Evolutionary conservation across 2,113 vertebrate genomes (phyloP).

Genomic region (Butorides virescens): DNA sequence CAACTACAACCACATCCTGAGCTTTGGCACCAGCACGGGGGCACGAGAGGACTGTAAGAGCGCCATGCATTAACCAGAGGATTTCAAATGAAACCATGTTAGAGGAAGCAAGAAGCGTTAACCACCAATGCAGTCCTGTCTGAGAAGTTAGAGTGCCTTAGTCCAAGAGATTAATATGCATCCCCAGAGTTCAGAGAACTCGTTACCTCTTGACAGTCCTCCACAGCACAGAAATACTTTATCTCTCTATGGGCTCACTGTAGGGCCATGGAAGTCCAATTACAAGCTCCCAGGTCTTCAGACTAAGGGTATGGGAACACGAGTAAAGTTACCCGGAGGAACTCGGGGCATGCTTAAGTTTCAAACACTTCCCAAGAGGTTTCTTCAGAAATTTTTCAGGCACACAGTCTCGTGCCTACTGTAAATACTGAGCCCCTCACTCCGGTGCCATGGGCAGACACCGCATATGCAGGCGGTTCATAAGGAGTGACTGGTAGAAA

Average conservation of each 20-base stretch:
- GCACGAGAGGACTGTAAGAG: background rate
- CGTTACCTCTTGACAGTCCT: background rate
- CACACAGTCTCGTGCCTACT: fast-evolving
- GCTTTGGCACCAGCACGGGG: background rate
- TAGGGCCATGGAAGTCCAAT: background rate
- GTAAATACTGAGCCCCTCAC: background rate
- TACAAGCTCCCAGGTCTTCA: background rate
- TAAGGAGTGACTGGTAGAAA: background rate
- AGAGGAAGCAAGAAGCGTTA: slow-evolving; percentile 9
- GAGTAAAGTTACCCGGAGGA: background rate
- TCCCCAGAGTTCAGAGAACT: slow-evolving; percentile 10
- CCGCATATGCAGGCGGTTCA: fast-evolving
- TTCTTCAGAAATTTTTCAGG: background rate
- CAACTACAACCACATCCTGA: background rate
- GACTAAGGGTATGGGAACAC: background rate
- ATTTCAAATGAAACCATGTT: background rate
- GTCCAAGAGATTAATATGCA: background rate
- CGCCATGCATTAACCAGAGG: background rate
- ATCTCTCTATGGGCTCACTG: background rate
- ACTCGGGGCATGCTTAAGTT: background rate
- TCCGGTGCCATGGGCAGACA: background rate
- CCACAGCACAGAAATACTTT: background rate
- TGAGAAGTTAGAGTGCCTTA: background rate
- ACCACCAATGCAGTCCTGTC: background rate
- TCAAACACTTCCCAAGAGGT: background rate